Evolutionary conservation across 2,888 invertebrate species (phyloP), one percentile per base, ranked within the genome.

Genomic region (Parasteatoda lunata): DNA sequence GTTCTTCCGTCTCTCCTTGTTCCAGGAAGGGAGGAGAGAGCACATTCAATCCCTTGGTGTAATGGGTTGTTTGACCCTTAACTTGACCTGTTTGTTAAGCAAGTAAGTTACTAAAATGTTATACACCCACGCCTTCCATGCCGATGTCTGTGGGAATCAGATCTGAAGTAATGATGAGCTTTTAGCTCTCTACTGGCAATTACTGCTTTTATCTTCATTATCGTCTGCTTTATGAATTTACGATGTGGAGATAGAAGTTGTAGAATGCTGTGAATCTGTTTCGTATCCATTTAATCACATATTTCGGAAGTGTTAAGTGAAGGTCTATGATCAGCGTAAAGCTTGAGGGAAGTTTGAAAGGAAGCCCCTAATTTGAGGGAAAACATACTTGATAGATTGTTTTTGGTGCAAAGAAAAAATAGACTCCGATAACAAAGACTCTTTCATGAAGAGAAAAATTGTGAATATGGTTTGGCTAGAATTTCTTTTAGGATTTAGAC

Each of bases 11-110:
- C 13, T n/a, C 54, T 77, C 45, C 9, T 30, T 51, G 45, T 15
- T 66, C 13, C 7, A 47, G 75, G 66, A 77, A 30, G 77, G 77
- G 48, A 45, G 45, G n/a, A 52, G 77, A 77, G 65, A 66, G 48
- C 78, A 52, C 70, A 71, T 78, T 59, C 78, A 68, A 9, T 7
- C 52, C 69, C 52, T 70, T 64, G 69, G 45, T 64, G 70, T 78
- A 71, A 78, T 78, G 78, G 78, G 78, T 78, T 78, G 48, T 54
- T 78, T 78, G 78, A 78, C 70, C 70, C 78, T 15, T 47, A 51
- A 48, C 59, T 77, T 77, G 77, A 77, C 77, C 77, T 66, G 77
- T 64, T 64, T 65, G 75, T 47, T 75, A 75, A n/a, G 51, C 64
- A 70, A 78, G 78, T 71, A 47, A 59, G 70, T 59, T 78, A 70